Base-by-base conservation (phyloP, 2,797 vertebrate genomes). In the Tauraco hartlaubi region DNA sequence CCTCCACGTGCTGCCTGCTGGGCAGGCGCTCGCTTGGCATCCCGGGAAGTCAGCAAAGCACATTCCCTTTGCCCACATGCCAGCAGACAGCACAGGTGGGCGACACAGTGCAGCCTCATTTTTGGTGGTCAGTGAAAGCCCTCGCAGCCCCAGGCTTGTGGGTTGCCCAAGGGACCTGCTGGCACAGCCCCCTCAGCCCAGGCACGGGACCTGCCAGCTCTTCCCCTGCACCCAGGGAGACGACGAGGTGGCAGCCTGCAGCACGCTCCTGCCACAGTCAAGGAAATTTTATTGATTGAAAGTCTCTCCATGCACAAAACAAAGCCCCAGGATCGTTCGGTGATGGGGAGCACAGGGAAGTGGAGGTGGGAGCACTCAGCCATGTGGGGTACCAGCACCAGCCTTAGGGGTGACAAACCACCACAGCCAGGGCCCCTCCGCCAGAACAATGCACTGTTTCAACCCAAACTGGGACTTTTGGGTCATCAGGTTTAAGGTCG, bases 231-330 rank as follows among this genome's bases (percentile, higher is more conserved):
- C 51, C 5, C 25, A 33, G 15, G 15, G 17, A 78, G 31, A 71
- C 0, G 2, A 77, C 1, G 3, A 25, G 4, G 29, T 7, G 2
- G 41, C 28, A 52, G 13, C 15, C 35, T 56, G 64, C 29, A 86
- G 25, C 49, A 29, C 1, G 0, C 3, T 74, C 6, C 11, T 28
- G 33, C 39, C 43, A 62, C 23, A 16, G 39, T 25, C 14, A 6
- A 39, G 37, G 44, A 64, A 21, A 37, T 68, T 95, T 94, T 96
- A 94, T 94, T 95, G 12, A 61, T 33, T 52, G 16, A 21, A 84
- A 86, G 17, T 16, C 29, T 74, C 18, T 64, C 22, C 1, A 1
- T 0, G 0, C 25, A 52, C 43, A 61, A 28, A 84, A 41, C 0
- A 2, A 81, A 63, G 49, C 12, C 14, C 19, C 1, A 3, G 48